Evolutionary conservation across 2,888 invertebrate species (phyloP), one percentile per base, ranked within the genome.

Genomic region (Leistus spinibarbis): DNA sequence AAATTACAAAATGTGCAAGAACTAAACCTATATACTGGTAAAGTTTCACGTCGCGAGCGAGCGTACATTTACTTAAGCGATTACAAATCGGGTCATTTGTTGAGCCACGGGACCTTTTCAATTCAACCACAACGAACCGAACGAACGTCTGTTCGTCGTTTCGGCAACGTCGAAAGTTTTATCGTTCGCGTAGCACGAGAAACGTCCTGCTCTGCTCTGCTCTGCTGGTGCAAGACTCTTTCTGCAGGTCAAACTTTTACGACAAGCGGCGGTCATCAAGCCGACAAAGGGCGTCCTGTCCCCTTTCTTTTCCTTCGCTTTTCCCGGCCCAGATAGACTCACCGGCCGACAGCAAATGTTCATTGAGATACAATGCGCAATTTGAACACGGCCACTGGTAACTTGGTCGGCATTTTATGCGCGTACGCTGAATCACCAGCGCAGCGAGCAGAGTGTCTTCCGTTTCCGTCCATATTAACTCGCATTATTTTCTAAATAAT

Each of bases 201-300:
- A 20, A 17, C n/a, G 19, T 22, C 22, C 24, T 19, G 17, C 16
- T 19, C 3, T 17, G 20, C 3, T 62, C 10, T 10, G 20, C 16
- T 13, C 16, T 24, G 10, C 24, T n/a, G 64, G 23, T 64, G 9
- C 24, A 23, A 22, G 60, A n/a, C 13, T 17, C 27, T 64, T 23
- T 64, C 64, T 16, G 22, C 20, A 23, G 64, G 64, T 64, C 64
- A 64, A 23, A 64, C 24, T 64, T 60, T 64, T 64, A 64, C 64
- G 64, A 64, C 64, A 60, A 60, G 64, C 64, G 64, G 2, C 24
- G 64, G 64, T 64, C 64, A 64, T 64, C 64, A 64, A 64, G 64
- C 27, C 64, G 24, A 9, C 22, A 20, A n/a, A 17, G 57, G 9
- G 9, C 57, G 57, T 19, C 13, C 57, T 17, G 10, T 20, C 16